phyloP scores from a whole-genome alignment of 2,888 invertebrate genomes.

The Rotaria socialis region DNA sequence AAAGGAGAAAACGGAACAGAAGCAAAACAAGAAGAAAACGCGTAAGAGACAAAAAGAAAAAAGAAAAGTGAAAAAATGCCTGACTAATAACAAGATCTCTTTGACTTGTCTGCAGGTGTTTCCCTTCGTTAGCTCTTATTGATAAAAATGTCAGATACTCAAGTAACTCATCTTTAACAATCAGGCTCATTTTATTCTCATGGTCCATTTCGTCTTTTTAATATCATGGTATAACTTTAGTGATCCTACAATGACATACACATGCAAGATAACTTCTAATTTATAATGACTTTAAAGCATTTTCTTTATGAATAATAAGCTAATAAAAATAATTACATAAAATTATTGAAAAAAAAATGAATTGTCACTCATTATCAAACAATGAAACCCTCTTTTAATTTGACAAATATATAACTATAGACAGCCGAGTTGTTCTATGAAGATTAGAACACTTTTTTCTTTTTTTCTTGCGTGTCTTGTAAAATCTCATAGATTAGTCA shows the following conservation, averaged over 20 bases:
- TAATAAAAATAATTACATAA: background rate
- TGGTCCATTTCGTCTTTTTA: background rate
- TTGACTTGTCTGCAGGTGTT: background rate
- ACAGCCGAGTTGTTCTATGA: background rate
- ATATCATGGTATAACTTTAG: background rate
- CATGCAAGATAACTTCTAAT: no score
- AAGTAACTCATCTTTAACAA: background rate
- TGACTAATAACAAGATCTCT: background rate
- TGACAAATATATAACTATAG: background rate
- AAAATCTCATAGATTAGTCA: background rate
- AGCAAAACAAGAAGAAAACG: background rate
- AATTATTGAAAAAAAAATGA: background rate
- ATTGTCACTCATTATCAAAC: background rate
- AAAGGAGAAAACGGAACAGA: background rate
- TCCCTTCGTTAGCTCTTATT: background rate
- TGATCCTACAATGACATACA: background rate
- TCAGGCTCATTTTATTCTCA: background rate
- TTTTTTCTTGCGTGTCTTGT: background rate
- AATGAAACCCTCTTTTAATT: background rate
- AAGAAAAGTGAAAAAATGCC: background rate
- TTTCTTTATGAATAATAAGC: background rate
- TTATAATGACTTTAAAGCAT: no score
- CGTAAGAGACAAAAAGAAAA: background rate
- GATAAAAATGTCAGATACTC: background rate
- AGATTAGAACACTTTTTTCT: background rate